Evolutionary conservation across 35 echinoderm and acorn worm species (phyloP).

Genomic region (Lytechinus pictus): DNA sequence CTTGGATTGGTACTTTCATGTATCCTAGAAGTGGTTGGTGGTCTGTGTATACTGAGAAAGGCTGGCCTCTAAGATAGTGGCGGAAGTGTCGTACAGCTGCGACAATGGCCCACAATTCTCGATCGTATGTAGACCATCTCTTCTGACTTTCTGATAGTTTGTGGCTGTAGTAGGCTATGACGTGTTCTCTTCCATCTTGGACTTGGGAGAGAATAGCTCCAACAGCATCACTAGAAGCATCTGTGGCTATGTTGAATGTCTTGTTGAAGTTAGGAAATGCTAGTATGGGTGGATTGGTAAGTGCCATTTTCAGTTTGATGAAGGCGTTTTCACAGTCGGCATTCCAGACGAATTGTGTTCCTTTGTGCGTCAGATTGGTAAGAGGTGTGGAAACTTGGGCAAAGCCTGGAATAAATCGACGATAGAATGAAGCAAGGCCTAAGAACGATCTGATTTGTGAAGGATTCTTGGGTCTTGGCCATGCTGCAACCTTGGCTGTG

Average conservation of each 20-base stretch:
- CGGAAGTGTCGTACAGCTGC: slow-evolving; percentile 73
- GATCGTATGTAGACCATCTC: slow-evolving; percentile 58
- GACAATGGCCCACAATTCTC: slow-evolving; percentile 76
- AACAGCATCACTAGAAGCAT: slow-evolving; percentile 62
- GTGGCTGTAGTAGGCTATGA: slow-evolving; percentile 75
- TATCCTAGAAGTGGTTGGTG: slow-evolving; percentile 58
- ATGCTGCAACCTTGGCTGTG: neutral
- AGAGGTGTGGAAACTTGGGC: slow-evolving; percentile 50
- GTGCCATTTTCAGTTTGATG: slow-evolving; percentile 45
- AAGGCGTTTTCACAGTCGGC: slow-evolving; percentile 40
- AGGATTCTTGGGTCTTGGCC: slow-evolving; percentile 34
- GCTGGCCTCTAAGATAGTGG: slow-evolving; percentile 59
- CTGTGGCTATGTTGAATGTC: slow-evolving; percentile 58
- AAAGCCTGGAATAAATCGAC: slow-evolving; percentile 37
- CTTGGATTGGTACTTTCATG: slow-evolving; percentile 30
- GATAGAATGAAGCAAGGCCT: slow-evolving; percentile 42
- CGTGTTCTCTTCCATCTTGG: slow-evolving; percentile 67
- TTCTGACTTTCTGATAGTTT: slow-evolving; percentile 41
- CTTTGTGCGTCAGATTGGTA: slow-evolving; percentile 45
- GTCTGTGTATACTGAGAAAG: slow-evolving; percentile 65
- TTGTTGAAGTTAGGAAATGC: slow-evolving; percentile 65
- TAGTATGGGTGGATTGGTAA: slow-evolving; percentile 65
- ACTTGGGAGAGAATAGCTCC: slow-evolving; percentile 72
- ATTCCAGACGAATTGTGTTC: slow-evolving; percentile 47
- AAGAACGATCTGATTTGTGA: slow-evolving; percentile 44